Conservation (phyloP, 2,113 vertebrate genomes). For the Cichladusa arquata region DNA sequence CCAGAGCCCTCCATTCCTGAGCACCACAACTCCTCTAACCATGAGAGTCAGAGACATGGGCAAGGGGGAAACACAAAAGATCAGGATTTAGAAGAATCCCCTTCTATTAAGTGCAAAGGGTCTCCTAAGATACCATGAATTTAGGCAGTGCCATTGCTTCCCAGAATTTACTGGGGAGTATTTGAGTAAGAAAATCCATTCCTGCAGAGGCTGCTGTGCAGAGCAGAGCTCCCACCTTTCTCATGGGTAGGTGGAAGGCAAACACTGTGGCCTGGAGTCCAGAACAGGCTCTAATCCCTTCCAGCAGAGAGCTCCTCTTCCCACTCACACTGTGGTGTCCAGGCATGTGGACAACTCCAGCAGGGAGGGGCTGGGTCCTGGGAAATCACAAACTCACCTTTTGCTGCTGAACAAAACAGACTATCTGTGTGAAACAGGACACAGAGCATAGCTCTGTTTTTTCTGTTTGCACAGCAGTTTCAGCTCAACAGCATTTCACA, state of each 20-base stretch:
- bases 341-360: fast-evolving
- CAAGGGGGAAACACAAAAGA: background rate
- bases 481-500: background rate
- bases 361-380: background rate
- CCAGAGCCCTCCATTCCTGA: background rate
- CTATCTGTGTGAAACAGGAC: background rate
- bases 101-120: background rate
- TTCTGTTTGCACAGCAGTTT: background rate
- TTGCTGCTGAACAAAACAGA: background rate
- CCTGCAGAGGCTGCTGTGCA: background rate
- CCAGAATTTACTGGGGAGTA: background rate
- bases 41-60: fast-evolving
- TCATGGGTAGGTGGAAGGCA: background rate
- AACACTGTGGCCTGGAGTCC: background rate
- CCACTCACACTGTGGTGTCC: fast-evolving
- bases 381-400: background rate
- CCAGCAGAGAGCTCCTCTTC: background rate
- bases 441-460: background rate
- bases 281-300: background rate
- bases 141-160: background rate
- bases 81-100: background rate
- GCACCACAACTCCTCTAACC: too few species aligned
- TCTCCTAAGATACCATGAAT: background rate
- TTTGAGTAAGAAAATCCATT: background rate
- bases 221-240: background rate